Evolutionary conservation across 2,113 vertebrate species (phyloP).

Genomic region (Caretta caretta): DNA sequence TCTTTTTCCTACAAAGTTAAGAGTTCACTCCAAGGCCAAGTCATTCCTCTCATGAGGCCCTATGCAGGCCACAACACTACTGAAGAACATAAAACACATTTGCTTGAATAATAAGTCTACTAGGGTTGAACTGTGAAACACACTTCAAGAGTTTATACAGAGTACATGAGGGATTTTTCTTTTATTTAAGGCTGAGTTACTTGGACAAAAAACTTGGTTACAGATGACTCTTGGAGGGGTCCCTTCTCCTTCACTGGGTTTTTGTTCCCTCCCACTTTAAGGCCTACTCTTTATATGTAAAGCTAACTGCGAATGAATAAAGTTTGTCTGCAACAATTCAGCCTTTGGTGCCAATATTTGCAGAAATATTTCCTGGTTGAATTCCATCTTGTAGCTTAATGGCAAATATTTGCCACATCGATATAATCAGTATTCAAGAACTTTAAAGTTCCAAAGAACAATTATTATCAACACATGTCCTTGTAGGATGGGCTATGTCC

Average conservation of each 20-base stretch:
- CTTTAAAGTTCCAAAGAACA: not conserved
- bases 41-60: not conserved
- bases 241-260: not conserved
- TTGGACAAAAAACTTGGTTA: fast-evolving
- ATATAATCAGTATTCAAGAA: not conserved
- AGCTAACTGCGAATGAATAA: too few species aligned
- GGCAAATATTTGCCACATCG: not conserved
- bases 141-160: fast-evolving
- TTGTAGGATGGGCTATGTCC: not conserved
- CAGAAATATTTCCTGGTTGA: not conserved
- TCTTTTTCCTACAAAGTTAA: fast-evolving
- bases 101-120: fast-evolving
- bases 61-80: not conserved
- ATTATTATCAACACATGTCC: not conserved
- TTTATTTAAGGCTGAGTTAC: not conserved
- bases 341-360: too few species aligned
- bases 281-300: not conserved
- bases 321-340: not conserved
- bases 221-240: not conserved
- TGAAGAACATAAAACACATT: fast-evolving
- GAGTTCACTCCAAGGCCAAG: not conserved
- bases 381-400: not conserved
- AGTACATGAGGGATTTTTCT: not conserved
- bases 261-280: not conserved
- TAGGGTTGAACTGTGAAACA: not conserved